phyloP scores from a whole-genome alignment of 1,140 invertebrate genomes.

The Dendroctonus valens region DNA sequence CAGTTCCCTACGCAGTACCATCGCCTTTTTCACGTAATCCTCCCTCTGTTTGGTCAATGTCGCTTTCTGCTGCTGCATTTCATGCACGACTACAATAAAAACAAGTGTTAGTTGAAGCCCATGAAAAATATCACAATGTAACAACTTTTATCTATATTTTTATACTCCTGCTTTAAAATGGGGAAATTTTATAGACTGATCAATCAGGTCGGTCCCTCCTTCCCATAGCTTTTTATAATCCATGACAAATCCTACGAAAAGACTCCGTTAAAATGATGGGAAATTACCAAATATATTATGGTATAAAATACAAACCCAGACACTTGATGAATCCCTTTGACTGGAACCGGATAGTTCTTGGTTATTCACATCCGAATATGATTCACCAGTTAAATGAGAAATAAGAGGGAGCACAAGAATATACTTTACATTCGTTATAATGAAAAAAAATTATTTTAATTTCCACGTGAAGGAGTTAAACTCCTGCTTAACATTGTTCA shows the following conservation, averaged over 20 bases:
- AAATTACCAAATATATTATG: constrained; percentile 11
- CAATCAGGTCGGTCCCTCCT: constrained; percentile 8
- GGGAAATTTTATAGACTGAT: constrained; percentile 18
- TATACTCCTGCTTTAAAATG: constrained; percentile 26
- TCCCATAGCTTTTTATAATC: constrained; percentile 17
- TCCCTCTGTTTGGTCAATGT: constrained; percentile 73
- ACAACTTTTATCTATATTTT: constrained; percentile 25
- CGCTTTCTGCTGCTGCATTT: constrained; percentile 75
- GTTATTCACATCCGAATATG: not conserved
- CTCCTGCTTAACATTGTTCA: too few species aligned
- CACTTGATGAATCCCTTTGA: too few species aligned
- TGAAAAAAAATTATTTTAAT: too few species aligned
- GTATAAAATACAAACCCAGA: constrained; percentile 18
- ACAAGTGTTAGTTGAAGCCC: constrained; percentile 4
- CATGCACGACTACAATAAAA: constrained; percentile 64
- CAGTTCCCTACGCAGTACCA: constrained; percentile 69
- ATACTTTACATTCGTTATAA: too few species aligned
- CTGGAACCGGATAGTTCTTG: not conserved
- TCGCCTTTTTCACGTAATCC: constrained; percentile 72
- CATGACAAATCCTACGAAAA: constrained; percentile 33
- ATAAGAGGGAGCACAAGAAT: not conserved
- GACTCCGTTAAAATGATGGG: constrained; percentile 23
- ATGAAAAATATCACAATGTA: constrained; percentile 13
- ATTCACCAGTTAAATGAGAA: not conserved
- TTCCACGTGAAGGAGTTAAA: too few species aligned